phyloP scores from a whole-genome alignment of 2,113 vertebrate species.

The Hystrix cristata region DNA sequence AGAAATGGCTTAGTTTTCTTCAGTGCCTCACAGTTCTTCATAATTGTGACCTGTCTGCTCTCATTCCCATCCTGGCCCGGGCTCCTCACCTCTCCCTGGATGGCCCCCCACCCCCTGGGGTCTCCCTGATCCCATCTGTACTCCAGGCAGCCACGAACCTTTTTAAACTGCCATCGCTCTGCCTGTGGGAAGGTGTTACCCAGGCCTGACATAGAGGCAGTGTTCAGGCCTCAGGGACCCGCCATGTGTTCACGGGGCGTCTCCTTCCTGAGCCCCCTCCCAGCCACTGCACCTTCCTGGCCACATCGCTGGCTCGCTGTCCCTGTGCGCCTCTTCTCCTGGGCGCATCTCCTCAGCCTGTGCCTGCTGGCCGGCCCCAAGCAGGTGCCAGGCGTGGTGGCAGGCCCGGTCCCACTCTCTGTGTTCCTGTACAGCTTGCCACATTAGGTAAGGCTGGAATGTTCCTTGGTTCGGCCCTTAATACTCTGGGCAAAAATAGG shows the following conservation, averaged over 20 bases:
- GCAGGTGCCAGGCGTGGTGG: neutral
- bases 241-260: neutral
- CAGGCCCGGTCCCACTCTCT: neutral
- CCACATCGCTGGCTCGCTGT: neutral
- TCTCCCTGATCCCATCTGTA: neutral
- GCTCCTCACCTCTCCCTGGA: neutral
- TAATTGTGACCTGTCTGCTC: neutral
- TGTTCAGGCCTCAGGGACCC: neutral
- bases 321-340: neutral
- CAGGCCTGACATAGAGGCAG: neutral
- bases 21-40: neutral
- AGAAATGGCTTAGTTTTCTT: neutral
- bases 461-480: slow-evolving; percentile 60
- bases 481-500: slow-evolving; percentile 78
- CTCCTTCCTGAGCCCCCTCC: neutral
- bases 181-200: neutral
- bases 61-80: neutral
- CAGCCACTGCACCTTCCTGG: neutral
- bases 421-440: neutral
- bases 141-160: neutral
- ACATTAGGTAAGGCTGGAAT: neutral
- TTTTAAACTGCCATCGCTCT: neutral
- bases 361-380: neutral
- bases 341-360: neutral
- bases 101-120: neutral